phyloP scores from a whole-genome alignment of 2,888 invertebrate genomes.

The Diarsia rubi region DNA sequence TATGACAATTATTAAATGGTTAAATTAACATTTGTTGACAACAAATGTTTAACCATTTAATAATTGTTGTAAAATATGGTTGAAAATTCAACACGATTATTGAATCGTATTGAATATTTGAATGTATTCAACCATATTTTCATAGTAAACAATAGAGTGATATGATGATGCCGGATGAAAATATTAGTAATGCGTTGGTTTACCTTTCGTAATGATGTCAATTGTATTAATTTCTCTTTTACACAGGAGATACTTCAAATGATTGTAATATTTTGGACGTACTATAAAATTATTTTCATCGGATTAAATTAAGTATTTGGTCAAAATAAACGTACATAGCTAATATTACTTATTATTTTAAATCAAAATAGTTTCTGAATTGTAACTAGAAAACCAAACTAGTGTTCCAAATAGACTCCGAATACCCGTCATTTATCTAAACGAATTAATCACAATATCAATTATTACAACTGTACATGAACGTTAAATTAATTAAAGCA shows the following conservation, averaged over 20 bases:
- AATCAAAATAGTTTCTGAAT: not conserved
- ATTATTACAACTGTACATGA: conserved; percentile 9
- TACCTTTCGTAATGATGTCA: not conserved
- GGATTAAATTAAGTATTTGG: not conserved
- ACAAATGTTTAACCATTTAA: too few relatives aligned
- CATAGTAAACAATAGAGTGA: not conserved
- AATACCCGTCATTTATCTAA: conserved; percentile 6
- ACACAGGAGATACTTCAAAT: not conserved
- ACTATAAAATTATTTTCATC: not conserved
- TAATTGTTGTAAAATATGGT: too few relatives aligned
- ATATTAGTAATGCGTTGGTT: not conserved
- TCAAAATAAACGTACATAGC: not conserved
- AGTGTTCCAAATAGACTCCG: not conserved
- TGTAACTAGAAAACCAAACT: not conserved
- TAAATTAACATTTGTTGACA: too few relatives aligned
- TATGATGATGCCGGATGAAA: not conserved
- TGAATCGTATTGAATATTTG: not conserved
- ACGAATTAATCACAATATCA: conserved; percentile 8
- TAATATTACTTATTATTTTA: not conserved
- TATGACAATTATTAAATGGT: too few relatives aligned
- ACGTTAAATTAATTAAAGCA: not conserved
- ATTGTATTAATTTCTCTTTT: conserved; percentile 1
- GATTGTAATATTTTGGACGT: not conserved
- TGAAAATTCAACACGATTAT: too few relatives aligned
- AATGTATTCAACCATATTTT: conserved; percentile 1